Base-by-base conservation (phyloP, 2,888 invertebrate species). In the Cataglyphis rosenhaueri region DNA sequence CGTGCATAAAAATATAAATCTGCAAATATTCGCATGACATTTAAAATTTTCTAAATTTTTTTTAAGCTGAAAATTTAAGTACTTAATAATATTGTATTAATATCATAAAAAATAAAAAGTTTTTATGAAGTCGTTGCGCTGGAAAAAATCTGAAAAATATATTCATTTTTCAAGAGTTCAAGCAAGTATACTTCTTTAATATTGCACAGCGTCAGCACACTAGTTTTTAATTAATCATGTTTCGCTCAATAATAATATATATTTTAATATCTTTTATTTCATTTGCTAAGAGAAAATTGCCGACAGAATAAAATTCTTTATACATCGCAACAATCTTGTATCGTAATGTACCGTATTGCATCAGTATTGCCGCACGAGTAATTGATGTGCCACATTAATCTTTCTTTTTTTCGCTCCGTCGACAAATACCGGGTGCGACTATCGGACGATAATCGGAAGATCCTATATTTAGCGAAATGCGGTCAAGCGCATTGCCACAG, bases 401-500 rank as follows among this genome's bases (percentile, higher is more conserved):
- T 59, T 38, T 25, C 4, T 15, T 18, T 21, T 35, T 15, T 6
- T 0, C 25, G 6, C 3, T 6, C 18, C 9, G 18, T 6, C 29
- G 41, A 10, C 18, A 48, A 57, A 57, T 21, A n/a, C 52, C 12
- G 52, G 29, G 12, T 55, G 12, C 52, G 18, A 55, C 44, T 25
- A 66, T 52, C 18, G 48, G 8, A 52, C n/a, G 48, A 52, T 66
- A 32, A 59, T 59, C 44, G 59, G 29, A 25, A 44, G 44, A 55
- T 25, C 35, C 78, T 61, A 55, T 41, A 52, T 62, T 38, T 15
- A 18, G 79, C 68, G 83, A 88, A 89, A 90, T 74, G 85, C 86
- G 86, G 86, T 85, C 88, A 87, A 84, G 85, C 87, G 87, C 88
- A 86, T 91, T 91, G 90, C 90, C 85, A 86, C 85, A 86, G 88